Evolutionary conservation across 2,888 invertebrate genomes (phyloP), one percentile per base, ranked within the genome.

Genomic region (Opisthograptis luteolata): DNA sequence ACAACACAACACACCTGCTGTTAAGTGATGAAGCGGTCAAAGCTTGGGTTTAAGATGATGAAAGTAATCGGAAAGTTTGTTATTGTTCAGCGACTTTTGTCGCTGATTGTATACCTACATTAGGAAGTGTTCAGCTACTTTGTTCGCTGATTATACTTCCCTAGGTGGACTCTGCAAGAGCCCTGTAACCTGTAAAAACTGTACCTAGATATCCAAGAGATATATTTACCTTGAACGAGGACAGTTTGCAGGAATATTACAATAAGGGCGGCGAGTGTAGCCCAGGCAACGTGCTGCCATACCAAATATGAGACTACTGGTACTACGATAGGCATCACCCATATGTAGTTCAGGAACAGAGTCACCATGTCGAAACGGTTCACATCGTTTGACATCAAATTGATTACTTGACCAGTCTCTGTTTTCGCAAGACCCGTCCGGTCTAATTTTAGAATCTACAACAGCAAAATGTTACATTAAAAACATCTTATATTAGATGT

Each of bases 381-480:
- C 1, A 97, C 96, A 73, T 97, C 97, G 67, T 96, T 97, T 0
- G 96, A 96, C 84, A 97, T 91, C 46, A 97, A 81, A 77, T 97
- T 97, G 34, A 97, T 94, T 65, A 97, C 93, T 79, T 96, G 95
- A 0, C 96, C 97, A 60, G 95, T 79, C 86, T 92, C 68, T 76
- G 94, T 94, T 76, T 93, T 89, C 37, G 89, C 91, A 57, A 94
- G 69, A 0, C 94, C 93, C 1, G 84, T 79, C 57, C 92, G 92
- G 68, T 93, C 93, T 2, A 90, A 74, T 72, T 81, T 87, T 44
- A 90, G 62, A 50, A 90, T 84, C 90, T 90, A 63, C 49, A 79
- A 83, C 45, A 31, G 9, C n/a, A 7, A 34, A 52, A 7, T 41
- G 12, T 1, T 13, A 10, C 49, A 19, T 24, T 12, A 31, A n/a